Base-by-base conservation (phyloP, 2,888 invertebrate genomes). In the Phyto melanocephala region DNA sequence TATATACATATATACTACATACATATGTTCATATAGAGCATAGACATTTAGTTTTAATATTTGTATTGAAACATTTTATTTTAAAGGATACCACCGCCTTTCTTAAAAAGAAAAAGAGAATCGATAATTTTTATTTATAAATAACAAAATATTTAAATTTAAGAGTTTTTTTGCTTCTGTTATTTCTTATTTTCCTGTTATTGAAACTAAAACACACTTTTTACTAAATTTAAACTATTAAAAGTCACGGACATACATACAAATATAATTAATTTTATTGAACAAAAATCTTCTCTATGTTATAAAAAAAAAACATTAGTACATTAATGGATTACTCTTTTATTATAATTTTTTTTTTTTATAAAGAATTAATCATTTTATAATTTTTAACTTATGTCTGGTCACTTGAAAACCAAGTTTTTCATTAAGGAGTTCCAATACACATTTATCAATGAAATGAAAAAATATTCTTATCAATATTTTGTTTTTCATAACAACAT, bases 341-440 rank as follows among this genome's bases (percentile, higher is more conserved):
- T 45, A 54, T 62, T 54, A 65, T 67, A 67, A 65, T 54, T 77
- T 71, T 81, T 70, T 81, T 75, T 45, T 75, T 45, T 77, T 54
- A 77, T 58, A 72, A 77, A 67, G 45, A 67, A 54, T 75, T 80
- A 76, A 50, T 70, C 65, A 50, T 50, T 65, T 68, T 54, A 81
- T 82, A 83, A 86, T 85, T 86, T 85, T 86, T 60, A 45, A 79
- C 80, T 86, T 6, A 84, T 87, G 86, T 89, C 89, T 89, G 89
- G 89, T 89, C 89, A 89, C 86, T 85, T 86, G 74, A 84, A 89
- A 88, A 89, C 89, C 89, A 89, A 89, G 88, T 58, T 28, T 28
- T 67, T 77, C 60, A 40, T 47, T 72, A 47, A n/a, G 68, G 65
- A 72, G 58, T 37, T 17, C n/a, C 13, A 52, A 81, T 45, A 60